Percentiles rank a stretch among this genome's conserved stretches.
These are phyloP conservation scores for Bombyx mandarina DNA, from an alignment of 1,140 invertebrate genomes.

Conservation along the genomic window DNA sequence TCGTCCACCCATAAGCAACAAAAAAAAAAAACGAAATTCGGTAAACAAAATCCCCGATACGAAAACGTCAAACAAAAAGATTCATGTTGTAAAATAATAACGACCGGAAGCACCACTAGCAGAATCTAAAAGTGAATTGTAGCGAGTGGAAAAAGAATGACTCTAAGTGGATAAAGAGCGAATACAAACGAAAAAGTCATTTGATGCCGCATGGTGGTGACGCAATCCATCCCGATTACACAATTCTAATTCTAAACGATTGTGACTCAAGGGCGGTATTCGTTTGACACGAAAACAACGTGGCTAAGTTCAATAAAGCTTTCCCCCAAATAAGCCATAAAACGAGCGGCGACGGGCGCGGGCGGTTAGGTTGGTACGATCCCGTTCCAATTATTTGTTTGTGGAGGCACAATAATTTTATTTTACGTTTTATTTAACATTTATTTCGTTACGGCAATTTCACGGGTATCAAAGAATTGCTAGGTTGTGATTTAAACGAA, in stretches of 20 bases:
- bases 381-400: slow-evolving; percentile 69
- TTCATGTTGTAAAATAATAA: slow-evolving; percentile 64
- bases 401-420: slow-evolving; percentile 68
- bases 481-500: slow-evolving; percentile 66
- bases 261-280: slow-evolving; percentile 31
- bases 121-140: slow-evolving; percentile 69
- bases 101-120: slow-evolving; percentile 41
- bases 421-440: slow-evolving; percentile 71
- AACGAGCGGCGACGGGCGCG: slow-evolving; percentile 56
- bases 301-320: slow-evolving; percentile 66
- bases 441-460: slow-evolving; percentile 70
- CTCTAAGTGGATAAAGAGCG: slow-evolving; percentile 67
- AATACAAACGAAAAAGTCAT: slow-evolving; percentile 66
- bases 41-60: no score
- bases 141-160: slow-evolving; percentile 64
- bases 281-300: slow-evolving; percentile 30
- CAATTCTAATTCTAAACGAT: slow-evolving; percentile 17
- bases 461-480: slow-evolving; percentile 67
- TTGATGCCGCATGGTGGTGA: slow-evolving; percentile 52
- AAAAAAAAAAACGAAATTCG: no score
- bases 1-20: no score
- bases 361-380: slow-evolving; percentile 30
- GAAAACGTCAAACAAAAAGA: slow-evolving; percentile 22
- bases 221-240: slow-evolving; percentile 21
- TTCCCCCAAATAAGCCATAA: slow-evolving; percentile 70